phyloP scores from a whole-genome alignment of 2,797 vertebrate species.

The Coreius guichenoti region DNA sequence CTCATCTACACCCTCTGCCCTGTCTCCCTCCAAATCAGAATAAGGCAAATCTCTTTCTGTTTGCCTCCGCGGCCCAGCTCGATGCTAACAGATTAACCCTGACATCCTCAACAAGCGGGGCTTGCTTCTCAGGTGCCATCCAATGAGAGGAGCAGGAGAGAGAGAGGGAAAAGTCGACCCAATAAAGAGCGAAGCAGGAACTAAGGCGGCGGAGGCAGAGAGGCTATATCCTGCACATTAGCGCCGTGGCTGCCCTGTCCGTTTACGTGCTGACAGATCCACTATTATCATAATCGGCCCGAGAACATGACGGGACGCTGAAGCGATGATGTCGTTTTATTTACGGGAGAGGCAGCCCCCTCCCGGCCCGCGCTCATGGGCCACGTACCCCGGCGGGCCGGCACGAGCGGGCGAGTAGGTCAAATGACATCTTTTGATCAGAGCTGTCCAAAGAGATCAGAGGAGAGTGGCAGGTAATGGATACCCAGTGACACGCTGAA shows the following conservation, averaged over 20 bases:
- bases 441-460: constrained; percentile 99
- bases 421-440: constrained; percentile 99
- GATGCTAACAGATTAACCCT: constrained; percentile 64
- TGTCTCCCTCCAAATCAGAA: constrained; percentile 56
- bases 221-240: constrained; percentile 74
- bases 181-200: constrained; percentile 71
- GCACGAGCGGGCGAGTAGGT: constrained; percentile 82
- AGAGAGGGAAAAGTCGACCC: constrained; percentile 76
- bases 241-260: constrained; percentile 87
- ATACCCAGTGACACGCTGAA: constrained; percentile 93
- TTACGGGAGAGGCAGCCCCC: constrained; percentile 91
- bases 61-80: constrained; percentile 46
- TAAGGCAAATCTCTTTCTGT: constrained; percentile 62
- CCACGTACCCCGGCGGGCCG: constrained; percentile 36
- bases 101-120: constrained; percentile 63
- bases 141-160: constrained; percentile 20
- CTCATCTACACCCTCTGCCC: constrained; percentile 53
- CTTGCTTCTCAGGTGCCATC: constrained; percentile 59
- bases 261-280: constrained; percentile 86
- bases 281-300: constrained; percentile 99
- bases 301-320: constrained; percentile 98
- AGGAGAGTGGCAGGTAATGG: constrained; percentile 99
- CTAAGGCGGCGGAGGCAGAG: constrained; percentile 48
- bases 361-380: constrained; percentile 51
- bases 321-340: constrained; percentile 99